Base-by-base conservation (phyloP, 2,888 invertebrate species). In the Heliconius charithonia region DNA sequence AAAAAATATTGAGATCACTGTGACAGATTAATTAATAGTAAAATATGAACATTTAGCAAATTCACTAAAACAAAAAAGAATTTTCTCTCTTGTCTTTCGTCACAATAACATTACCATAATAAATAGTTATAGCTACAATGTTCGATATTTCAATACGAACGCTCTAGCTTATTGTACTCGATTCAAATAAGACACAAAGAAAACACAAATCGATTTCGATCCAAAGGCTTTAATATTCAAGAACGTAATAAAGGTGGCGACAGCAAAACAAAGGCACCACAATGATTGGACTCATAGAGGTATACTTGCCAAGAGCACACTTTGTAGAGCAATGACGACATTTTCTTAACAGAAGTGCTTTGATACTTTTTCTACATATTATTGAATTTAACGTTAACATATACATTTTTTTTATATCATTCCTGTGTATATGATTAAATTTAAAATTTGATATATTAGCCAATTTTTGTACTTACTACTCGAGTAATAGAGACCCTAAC, bases 221-320 rank as follows among this genome's bases (percentile, higher is more conserved):
- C 74, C 76, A 75, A 80, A 80, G 76, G 70, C 65, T 80, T 80
- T 75, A 76, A 76, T 74, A 79, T 79, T 76, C 72, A 73, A 78
- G 78, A 80, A 70, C 74, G 63, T 75, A 78, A 80, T 80, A 81
- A 82, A 79, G 80, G 76, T 74, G 77, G 79, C 66, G 74, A 76
- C 70, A 75, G 66, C 70, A 79, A 77, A 80, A 82, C 82, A 81
- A 82, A 82, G 77, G 80, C 79, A 62, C 75, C 69, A 67, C 81
- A 79, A 79, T 75, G 81, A 81, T 81, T 81, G 81, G 81, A 77
- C 80, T 77, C 81, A 80, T 75, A 76, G 77, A 88, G 87, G 85
- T 88, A 91, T 80, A 80, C 89, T 87, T 88, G 87, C 89, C 85
- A 86, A 82, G 66, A 69, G 51, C 79, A 80, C 59, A 78, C 79